Evolutionary conservation across 2,113 vertebrate species (phyloP), one percentile per base, ranked within the genome.

Genomic region (Sebastes schlegelii): DNA sequence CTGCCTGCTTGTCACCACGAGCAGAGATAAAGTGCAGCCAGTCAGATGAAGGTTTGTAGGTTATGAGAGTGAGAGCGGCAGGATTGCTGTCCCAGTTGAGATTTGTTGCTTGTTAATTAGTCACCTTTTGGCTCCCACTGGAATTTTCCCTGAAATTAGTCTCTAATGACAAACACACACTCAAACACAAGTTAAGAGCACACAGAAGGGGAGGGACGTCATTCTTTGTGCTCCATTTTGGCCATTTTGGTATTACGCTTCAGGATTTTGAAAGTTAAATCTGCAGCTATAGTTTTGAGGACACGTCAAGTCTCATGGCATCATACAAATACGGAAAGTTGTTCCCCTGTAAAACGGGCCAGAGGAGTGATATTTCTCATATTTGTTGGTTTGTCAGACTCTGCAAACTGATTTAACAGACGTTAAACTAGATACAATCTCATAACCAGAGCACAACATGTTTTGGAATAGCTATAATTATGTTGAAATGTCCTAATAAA

Each of bases 41-140:
- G 74, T 88, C 86, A 85, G 67, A 67, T 58, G 49, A 23, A 75
- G 65, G 85, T 77, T 86, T 79, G 9, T 48, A 66, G 74, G 68
- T 82, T 86, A 64, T 26, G 64, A 68, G 68, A 73, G 62, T 52
- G 60, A 46, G 49, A 9, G 21, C 67, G 23, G 68, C 21, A 42
- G 75, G 60, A 83, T 79, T 62, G 68, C 17, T 66, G 64, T 73
- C 74, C 60, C 70, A 57, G 45, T 76, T 74, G 60, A 71, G 78
- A 77, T 83, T 70, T 90, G 46, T 78, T 62, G 61, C 62, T 87
- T 71, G 62, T 85, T 88, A 85, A 88, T 85, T 80, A 81, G 87
- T 85, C 69, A 82, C 64, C 74, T 82, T 74, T 85, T 81, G 74
- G 83, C 77, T 89, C 85, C 26, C 23, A 0, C 5, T 74, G 82